A percentile compares a stretch with the other conserved stretches of the same genome.
Conservation (phyloP, 1,140 invertebrate species). For the Nebria ingens region DNA sequence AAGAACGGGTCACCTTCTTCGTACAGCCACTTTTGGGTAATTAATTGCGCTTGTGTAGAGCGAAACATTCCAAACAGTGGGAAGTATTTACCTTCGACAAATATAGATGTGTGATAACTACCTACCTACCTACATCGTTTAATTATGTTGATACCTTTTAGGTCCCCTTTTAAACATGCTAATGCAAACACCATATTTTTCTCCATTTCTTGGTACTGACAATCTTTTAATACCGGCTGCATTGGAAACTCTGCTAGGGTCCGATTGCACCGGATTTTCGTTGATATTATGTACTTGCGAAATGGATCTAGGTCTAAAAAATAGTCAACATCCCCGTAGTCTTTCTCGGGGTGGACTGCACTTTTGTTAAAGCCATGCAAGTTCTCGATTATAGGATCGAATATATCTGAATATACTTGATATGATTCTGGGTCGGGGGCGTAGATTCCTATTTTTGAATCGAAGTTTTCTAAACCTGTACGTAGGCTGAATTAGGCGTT, state of each 20-base stretch:
- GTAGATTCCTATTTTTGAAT: slow-evolving; percentile 90
- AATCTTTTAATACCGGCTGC: slow-evolving; percentile 88
- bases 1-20: slow-evolving; percentile 85
- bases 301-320: slow-evolving; percentile 86
- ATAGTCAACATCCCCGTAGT: slow-evolving; percentile 85
- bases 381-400: slow-evolving; percentile 94
- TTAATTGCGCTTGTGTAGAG: slow-evolving; percentile 86
- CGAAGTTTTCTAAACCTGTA: slow-evolving; percentile 73
- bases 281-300: slow-evolving; percentile 83
- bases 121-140: too few relatives aligned
- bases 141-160: too few relatives aligned
- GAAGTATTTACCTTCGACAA: slow-evolving; percentile 87
- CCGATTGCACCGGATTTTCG: slow-evolving; percentile 88
- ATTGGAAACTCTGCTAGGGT: slow-evolving; percentile 90
- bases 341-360: slow-evolving; percentile 83
- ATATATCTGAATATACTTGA: slow-evolving; percentile 78
- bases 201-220: slow-evolving; percentile 93
- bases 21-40: slow-evolving; percentile 96
- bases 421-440: slow-evolving; percentile 92
- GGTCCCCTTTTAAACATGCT: slow-evolving; percentile 68
- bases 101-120: too few relatives aligned
- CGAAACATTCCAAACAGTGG: slow-evolving; percentile 92
- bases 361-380: slow-evolving; percentile 93
- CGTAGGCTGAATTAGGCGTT: neutral
- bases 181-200: slow-evolving; percentile 75